These are phyloP conservation scores for Ecdyonurus torrentis DNA, from an alignment of 2,888 invertebrate species.

Conservation along the genomic window DNA sequence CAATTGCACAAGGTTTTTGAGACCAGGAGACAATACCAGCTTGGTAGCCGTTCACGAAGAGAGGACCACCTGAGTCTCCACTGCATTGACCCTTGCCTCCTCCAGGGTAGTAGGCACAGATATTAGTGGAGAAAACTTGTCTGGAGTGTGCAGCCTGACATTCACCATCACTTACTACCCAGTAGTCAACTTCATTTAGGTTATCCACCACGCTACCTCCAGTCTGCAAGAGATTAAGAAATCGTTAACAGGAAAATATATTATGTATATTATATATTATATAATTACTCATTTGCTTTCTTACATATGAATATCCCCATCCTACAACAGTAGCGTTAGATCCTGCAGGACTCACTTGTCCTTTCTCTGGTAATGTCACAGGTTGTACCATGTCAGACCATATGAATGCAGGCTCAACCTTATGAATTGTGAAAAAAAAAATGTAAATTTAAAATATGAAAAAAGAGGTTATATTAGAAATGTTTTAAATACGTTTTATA, in stretches of 20 bases:
- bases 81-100: slow-evolving; percentile 31
- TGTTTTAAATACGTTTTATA: too few relatives aligned
- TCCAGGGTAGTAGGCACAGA: slow-evolving; percentile 28
- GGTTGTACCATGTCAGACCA: slow-evolving; percentile 5
- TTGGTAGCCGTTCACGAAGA: slow-evolving; percentile 19
- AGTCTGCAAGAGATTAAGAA: too few relatives aligned
- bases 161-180: slow-evolving; percentile 24
- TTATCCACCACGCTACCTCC: slow-evolving; percentile 22
- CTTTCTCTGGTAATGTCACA: slow-evolving; percentile 9
- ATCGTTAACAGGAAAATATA: too few relatives aligned
- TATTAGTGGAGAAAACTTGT: slow-evolving; percentile 16
- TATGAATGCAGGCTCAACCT: neutral
- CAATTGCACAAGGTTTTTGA: slow-evolving; percentile 26
- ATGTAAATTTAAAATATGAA: too few relatives aligned
- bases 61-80: slow-evolving; percentile 11
- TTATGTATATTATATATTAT: too few relatives aligned
- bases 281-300: too few relatives aligned
- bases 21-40: slow-evolving; percentile 31
- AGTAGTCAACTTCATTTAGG: slow-evolving; percentile 25
- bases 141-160: slow-evolving; percentile 21
- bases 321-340: neutral
- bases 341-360: neutral
- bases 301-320: neutral
- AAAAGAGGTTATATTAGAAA: too few relatives aligned
- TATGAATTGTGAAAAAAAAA: too few relatives aligned